Evolutionary conservation across 1,140 invertebrate species (phyloP).

Genomic region (Panonychus citri): DNA sequence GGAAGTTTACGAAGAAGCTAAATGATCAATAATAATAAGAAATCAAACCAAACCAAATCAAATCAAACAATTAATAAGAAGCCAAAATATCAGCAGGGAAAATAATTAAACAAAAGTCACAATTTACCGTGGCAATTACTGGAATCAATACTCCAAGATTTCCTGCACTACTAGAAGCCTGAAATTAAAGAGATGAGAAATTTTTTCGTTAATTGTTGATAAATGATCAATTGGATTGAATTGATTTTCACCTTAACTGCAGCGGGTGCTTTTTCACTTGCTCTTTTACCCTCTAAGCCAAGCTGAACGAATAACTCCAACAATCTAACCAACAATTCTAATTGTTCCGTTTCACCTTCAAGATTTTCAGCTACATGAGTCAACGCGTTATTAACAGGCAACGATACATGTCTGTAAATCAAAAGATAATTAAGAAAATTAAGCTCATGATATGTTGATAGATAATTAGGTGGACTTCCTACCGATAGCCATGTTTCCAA

Average conservation of each 20-base stretch:
- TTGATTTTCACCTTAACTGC: constrained; percentile 31
- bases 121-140: constrained; percentile 49
- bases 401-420: constrained; percentile 54
- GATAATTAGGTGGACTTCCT: constrained; percentile 6
- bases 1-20: constrained; percentile 55
- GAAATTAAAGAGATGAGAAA: constrained; percentile 12
- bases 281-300: constrained; percentile 79
- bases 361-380: constrained; percentile 83
- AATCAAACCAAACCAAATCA: too few species aligned
- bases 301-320: constrained; percentile 91
- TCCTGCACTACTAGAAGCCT: constrained; percentile 75
- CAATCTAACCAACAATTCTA: constrained; percentile 61
- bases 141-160: constrained; percentile 91
- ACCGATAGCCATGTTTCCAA: constrained; percentile 34
- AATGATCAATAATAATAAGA: constrained; percentile 2
- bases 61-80: too few species aligned
- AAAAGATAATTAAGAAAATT: constrained; percentile 8
- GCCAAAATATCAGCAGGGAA: too few species aligned
- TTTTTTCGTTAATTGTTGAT: too few species aligned
- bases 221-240: not conserved
- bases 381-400: constrained; percentile 76
- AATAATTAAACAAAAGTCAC: too few species aligned
- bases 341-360: constrained; percentile 57
- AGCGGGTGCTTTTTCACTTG: constrained; percentile 56
- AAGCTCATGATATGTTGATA: constrained; percentile 1